Evolutionary conservation across 2,797 vertebrate species (phyloP).

Genomic region (Spondyliosoma cantharus): DNA sequence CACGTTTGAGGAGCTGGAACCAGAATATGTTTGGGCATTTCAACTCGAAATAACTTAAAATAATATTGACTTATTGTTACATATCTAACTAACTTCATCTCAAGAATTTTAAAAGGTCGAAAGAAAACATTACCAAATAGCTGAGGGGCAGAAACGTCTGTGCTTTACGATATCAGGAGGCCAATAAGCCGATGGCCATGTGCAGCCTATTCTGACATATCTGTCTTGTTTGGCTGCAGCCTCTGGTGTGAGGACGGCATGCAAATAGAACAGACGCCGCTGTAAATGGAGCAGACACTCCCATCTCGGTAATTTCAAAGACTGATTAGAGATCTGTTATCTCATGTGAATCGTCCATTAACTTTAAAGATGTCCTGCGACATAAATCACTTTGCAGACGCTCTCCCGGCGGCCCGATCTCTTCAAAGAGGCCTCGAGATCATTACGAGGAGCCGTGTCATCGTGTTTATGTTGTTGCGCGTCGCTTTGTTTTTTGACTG

Average conservation of each 20-base stretch:
- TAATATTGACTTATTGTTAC: neutral
- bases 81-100: neutral
- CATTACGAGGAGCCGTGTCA: slow-evolving; percentile 29
- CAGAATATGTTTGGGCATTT: neutral
- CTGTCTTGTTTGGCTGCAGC: neutral
- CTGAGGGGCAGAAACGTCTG: neutral
- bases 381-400: slow-evolving; percentile 45
- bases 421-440: slow-evolving; percentile 27
- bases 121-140: neutral
- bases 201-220: neutral
- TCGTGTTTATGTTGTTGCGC: slow-evolving; percentile 28
- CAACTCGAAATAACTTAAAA: neutral
- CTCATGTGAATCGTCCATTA: slow-evolving; percentile 59
- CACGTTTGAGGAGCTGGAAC: neutral
- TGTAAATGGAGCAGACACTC: slow-evolving; percentile 53
- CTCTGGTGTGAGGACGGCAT: slow-evolving; percentile 1
- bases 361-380: slow-evolving; percentile 60
- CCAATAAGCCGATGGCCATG: no score
- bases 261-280: slow-evolving; percentile 41
- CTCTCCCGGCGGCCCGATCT: slow-evolving; percentile 33
- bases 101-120: neutral
- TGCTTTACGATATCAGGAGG: neutral
- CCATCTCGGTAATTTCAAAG: slow-evolving; percentile 57
- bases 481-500: slow-evolving; percentile 47
- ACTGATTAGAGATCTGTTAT: slow-evolving; percentile 59